Evolutionary conservation across 2,888 invertebrate genomes (phyloP).

Genomic region (Volucella zonaria): DNA sequence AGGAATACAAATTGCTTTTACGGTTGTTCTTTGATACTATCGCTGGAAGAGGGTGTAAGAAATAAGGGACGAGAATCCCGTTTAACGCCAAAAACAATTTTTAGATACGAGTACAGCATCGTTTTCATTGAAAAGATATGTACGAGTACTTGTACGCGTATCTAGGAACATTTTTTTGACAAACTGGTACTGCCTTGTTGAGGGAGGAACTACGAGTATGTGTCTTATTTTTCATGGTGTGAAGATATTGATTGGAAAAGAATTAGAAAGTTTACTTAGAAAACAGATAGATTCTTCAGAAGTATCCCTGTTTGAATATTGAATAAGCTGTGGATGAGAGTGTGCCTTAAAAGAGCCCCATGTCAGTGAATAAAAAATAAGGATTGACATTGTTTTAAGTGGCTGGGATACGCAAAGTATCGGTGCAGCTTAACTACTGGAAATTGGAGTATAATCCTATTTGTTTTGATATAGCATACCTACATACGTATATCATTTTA

Average conservation of each 20-base stretch:
- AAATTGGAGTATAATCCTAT: conserved; percentile 43
- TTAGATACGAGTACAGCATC: conserved; percentile 46
- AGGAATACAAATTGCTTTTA: conserved; percentile 73
- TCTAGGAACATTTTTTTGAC: conserved; percentile 26
- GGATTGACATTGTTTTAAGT: conserved; percentile 66
- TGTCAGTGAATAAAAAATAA: conserved; percentile 39
- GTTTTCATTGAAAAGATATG: conserved; percentile 27
- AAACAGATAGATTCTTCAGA: conserved; percentile 1
- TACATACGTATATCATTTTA: neutral
- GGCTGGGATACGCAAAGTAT: conserved; percentile 39
- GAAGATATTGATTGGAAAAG: conserved; percentile 68
- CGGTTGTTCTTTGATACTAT: conserved; percentile 71
- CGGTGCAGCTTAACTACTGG: conserved; percentile 15
- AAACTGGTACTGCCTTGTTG: neutral
- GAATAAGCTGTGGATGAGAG: conserved; percentile 38
- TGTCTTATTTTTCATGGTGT: conserved; percentile 30
- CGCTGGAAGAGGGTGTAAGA: neutral
- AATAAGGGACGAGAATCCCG: conserved; percentile 48
- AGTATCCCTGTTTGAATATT: conserved; percentile 66
- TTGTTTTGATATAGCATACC: neutral
- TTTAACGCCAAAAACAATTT: conserved; percentile 66
- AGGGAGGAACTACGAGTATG: conserved; percentile 23
- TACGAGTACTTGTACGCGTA: neutral
- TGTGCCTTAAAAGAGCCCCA: conserved; percentile 32
- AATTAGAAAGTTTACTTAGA: conserved; percentile 54